Conservation (phyloP, 2,797 vertebrate species). For the Takifugu ocellatus region DNA sequence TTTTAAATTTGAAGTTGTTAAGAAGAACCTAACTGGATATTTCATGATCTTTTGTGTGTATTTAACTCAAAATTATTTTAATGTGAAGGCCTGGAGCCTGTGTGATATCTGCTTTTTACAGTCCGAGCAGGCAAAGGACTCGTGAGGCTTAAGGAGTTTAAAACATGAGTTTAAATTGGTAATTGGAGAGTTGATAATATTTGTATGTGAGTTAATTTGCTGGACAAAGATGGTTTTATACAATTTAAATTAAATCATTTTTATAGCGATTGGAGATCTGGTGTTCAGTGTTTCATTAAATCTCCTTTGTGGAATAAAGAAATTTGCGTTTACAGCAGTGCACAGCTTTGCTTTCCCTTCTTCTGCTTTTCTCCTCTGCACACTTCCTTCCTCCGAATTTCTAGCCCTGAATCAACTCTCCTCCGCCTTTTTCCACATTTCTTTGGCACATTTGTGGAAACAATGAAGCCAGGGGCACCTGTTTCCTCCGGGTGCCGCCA, state of each 20-base stretch:
- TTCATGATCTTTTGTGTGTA: constrained; percentile 31
- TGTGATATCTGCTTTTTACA: constrained; percentile 39
- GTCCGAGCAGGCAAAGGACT: constrained; percentile 76
- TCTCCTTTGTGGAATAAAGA: not conserved
- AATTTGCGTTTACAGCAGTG: not conserved
- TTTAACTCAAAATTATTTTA: constrained; percentile 55
- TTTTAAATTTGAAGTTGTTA: not conserved
- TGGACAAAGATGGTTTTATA: constrained; percentile 78
- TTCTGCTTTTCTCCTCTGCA: constrained; percentile 37
- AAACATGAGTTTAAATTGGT: constrained; percentile 27
- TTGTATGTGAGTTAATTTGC: constrained; percentile 71
- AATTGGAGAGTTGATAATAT: constrained; percentile 48
- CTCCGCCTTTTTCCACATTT: constrained; percentile 25
- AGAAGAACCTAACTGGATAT: constrained; percentile 18
- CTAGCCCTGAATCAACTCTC: constrained; percentile 40
- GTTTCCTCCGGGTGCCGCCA: constrained; percentile 62
- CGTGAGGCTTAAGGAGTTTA: constrained; percentile 18
- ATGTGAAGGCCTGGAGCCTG: constrained; percentile 70
- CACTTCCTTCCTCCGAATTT: constrained; percentile 63
- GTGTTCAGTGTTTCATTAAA: constrained; percentile 42
- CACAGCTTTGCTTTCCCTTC: constrained; percentile 1
- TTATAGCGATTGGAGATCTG: constrained; percentile 45
- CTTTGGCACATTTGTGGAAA: constrained; percentile 49
- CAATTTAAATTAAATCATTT: constrained; percentile 75
- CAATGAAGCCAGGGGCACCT: constrained; percentile 71